phyloP scores from a whole-genome alignment of 2,888 invertebrate species.

The Megaustenia siamemsis region DNA sequence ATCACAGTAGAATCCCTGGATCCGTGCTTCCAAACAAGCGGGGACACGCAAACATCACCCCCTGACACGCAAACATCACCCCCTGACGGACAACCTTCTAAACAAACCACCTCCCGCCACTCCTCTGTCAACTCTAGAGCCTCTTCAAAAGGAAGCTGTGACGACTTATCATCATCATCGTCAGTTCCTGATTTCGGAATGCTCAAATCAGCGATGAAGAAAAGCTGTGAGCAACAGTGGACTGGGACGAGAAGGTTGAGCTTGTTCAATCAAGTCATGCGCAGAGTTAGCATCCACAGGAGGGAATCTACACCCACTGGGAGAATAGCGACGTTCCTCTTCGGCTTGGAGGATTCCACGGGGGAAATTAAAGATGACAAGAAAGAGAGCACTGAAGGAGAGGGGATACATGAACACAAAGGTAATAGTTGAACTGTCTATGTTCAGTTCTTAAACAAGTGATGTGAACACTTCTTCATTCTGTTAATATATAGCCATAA shows the following conservation, averaged over 20 bases:
- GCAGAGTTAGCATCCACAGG: conserved; percentile 58
- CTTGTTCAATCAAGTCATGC: conserved; percentile 50
- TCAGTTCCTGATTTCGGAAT: conserved; percentile 32
- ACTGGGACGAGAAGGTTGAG: conserved; percentile 42
- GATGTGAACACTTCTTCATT: too few relatives aligned
- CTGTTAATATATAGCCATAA: too few relatives aligned
- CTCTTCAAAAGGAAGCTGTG: conserved; percentile 1
- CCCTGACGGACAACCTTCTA: not conserved
- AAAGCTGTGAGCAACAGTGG: conserved; percentile 4
- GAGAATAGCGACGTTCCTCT: conserved; percentile 54
- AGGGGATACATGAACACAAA: not conserved
- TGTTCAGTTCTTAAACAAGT: too few relatives aligned
- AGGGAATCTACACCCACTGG: conserved; percentile 52
- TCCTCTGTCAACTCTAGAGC: not conserved
- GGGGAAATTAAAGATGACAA: not conserved
- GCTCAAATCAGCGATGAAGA: conserved; percentile 48
- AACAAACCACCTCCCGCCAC: not conserved
- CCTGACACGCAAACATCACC: not conserved
- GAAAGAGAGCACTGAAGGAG: not conserved
- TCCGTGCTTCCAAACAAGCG: not conserved
- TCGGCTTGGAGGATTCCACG: conserved; percentile 28
- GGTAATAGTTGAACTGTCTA: conserved; percentile 20
- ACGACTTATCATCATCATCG: not conserved
- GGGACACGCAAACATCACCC: not conserved
- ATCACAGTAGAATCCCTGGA: not conserved